Conservation (phyloP, 2,113 vertebrate genomes). For the Excalfactoria chinensis region DNA sequence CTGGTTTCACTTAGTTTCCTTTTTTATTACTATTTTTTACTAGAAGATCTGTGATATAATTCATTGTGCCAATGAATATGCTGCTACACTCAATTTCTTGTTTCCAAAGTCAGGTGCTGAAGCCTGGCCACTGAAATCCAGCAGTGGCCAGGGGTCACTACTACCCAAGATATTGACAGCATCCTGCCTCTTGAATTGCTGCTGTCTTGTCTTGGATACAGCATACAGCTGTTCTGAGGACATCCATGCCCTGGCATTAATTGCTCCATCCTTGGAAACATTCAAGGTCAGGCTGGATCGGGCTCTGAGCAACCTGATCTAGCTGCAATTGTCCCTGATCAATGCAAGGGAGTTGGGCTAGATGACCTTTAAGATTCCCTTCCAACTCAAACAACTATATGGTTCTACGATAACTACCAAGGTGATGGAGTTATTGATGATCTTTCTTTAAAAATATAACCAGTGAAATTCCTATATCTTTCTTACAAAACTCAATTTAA, state of each 20-base stretch:
- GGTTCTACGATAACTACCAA: background rate
- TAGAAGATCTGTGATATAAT: conserved; percentile 17
- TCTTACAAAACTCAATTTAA: background rate
- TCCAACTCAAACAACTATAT: background rate
- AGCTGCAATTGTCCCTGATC: background rate
- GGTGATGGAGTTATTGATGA: background rate
- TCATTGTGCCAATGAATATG: background rate
- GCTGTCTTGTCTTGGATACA: background rate
- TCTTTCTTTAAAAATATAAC: background rate
- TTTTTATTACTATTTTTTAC: background rate
- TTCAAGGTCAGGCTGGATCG: background rate
- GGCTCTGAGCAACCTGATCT: background rate
- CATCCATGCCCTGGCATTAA: background rate
- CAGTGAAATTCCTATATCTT: background rate
- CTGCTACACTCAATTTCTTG: background rate
- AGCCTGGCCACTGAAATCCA: background rate
- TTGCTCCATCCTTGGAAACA: background rate
- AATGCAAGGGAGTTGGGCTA: background rate
- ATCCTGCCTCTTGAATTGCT: background rate
- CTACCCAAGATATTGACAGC: background rate
- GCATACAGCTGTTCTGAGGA: accelerated
- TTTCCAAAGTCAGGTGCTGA: background rate
- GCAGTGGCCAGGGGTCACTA: background rate
- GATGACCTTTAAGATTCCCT: background rate
- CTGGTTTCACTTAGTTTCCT: conserved; percentile 16